Evolutionary conservation across 2,888 invertebrate genomes (phyloP), one percentile per base, ranked within the genome.

Genomic region (Rosalia funebris): DNA sequence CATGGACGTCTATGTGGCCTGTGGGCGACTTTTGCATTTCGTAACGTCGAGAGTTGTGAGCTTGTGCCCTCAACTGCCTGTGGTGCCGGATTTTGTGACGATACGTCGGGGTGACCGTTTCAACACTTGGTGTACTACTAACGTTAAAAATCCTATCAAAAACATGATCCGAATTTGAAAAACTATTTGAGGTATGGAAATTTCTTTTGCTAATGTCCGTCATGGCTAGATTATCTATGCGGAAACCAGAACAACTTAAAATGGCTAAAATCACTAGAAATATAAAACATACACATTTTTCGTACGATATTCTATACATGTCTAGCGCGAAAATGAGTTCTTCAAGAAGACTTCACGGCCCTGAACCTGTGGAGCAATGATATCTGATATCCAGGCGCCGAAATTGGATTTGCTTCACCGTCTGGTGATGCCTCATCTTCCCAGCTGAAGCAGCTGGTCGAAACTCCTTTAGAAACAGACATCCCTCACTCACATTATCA

Each of bases 221-320:
- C 79, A 77, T 79, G 62, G 75, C 74, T 63, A 76, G 66, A 65
- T 75, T 79, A 81, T 82, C 81, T 77, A 80, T 81, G 80, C 79
- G 81, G 81, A 80, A 80, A 77, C 80, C 81, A 68, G 80, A 79
- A 79, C 81, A 82, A 79, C 79, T 80, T 70, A 80, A 77, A 75
- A 81, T 73, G 65, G 79, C 77, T 77, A 81, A 76, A 72, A 81
- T 75, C 79, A 80, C 78, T 78, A 81, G 77, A 71, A 81, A 80
- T 76, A 81, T 68, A 76, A 81, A 78, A 80, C 80, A 81, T 79
- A 80, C 78, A 77, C 82, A 82, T 81, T 78, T 80, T 79, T 77
- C 79, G 79, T 77, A 78, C 80, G 79, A 78, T 78, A 79, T 73
- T 77, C 74, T 78, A 79, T 75, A 80, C 81, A 81, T 81, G 80